Percentiles rank a stretch among this genome's conserved stretches.
These are phyloP conservation scores for Paraplagusia blochii DNA, from an alignment of 2,113 vertebrate species.

Conservation along the genomic window DNA sequence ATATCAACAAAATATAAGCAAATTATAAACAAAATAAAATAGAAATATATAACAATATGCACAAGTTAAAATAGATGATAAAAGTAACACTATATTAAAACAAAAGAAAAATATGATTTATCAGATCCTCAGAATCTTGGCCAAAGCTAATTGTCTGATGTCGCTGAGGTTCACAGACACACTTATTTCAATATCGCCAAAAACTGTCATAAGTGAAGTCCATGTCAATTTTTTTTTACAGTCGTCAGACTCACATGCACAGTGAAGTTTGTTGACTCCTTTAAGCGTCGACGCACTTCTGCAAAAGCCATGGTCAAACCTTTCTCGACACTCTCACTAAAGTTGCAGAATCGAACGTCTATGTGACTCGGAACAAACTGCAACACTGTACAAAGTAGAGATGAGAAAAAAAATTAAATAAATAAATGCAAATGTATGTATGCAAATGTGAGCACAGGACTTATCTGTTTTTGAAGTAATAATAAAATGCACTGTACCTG, in stretches of 20 bases:
- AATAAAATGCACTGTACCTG: slow-evolving; percentile 78
- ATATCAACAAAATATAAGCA: no score
- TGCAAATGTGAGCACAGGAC: slow-evolving; percentile 3
- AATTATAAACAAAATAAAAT: no score
- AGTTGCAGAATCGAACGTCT: slow-evolving; percentile 87
- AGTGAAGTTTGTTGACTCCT: slow-evolving; percentile 82
- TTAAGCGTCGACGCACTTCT: slow-evolving; percentile 81
- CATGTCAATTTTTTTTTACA: background rate
- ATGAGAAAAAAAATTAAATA: background rate
- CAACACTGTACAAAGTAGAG: slow-evolving; percentile 77
- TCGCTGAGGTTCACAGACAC: no score
- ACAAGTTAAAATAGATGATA: no score
- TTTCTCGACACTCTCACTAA: slow-evolving; percentile 86
- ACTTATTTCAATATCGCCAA: no score
- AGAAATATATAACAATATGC: no score
- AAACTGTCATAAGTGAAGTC: no score
- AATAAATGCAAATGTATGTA: no score
- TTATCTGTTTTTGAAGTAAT: background rate
- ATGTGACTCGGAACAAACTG: slow-evolving; percentile 91
- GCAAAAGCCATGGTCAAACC: slow-evolving; percentile 84
- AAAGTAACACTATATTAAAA: no score
- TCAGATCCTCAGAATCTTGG: no score
- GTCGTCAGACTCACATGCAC: slow-evolving; percentile 81
- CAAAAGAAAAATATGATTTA: no score
- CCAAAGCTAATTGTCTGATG: no score